Base-by-base conservation (phyloP, 1,140 invertebrate genomes). In the Lasioglossum albipes region DNA sequence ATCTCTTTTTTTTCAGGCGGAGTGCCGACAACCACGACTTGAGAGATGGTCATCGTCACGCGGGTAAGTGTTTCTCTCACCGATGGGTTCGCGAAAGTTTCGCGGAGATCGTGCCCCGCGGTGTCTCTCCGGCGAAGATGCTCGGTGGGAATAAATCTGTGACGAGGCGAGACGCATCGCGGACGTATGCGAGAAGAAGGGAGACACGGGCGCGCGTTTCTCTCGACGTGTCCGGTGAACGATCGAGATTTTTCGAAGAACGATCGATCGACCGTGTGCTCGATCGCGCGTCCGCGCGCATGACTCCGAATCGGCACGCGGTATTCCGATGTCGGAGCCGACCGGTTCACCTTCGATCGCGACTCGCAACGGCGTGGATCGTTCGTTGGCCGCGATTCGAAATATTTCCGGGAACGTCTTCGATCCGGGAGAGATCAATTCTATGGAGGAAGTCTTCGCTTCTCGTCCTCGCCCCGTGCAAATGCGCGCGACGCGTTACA, bases 1-100 rank as follows among this genome's bases (percentile, higher is more conserved):
- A 9, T 20, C 66, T 75, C 36, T 36, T 70, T 83, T 83, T 16
- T 81, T 86, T 67, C 84, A 93, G 92, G 89, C 90, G 91, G 91
- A 91, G 91, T 90, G 90, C 82, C 90, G 88, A 88, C 88, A 90
- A 89, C 88, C 88, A 90, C 89, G 83, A 86, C 83, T 90, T 91
- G 89, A 93, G 93, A 94, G 93, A 95, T 95, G 95, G 95, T 95
- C 94, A 95, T 95, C 93, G 95, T 95, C 93, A 95, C 95, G 92
- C 95, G 95, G 93, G 95, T 95, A 89, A 94, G 95, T 94, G 72
- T 54, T 54, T 16, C 5, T 54, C 52, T 54, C 13, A 20, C 52
- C 16, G 52, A 7, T 49, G 45, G 45, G 45, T 49, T 49, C 49
- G 16, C 52, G 52, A 54, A 54, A 54, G 52, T 54, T 16, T 54